These are phyloP conservation scores for Malthinus flaveolus DNA, from an alignment of 2,888 invertebrate genomes.

Conservation along the genomic window DNA sequence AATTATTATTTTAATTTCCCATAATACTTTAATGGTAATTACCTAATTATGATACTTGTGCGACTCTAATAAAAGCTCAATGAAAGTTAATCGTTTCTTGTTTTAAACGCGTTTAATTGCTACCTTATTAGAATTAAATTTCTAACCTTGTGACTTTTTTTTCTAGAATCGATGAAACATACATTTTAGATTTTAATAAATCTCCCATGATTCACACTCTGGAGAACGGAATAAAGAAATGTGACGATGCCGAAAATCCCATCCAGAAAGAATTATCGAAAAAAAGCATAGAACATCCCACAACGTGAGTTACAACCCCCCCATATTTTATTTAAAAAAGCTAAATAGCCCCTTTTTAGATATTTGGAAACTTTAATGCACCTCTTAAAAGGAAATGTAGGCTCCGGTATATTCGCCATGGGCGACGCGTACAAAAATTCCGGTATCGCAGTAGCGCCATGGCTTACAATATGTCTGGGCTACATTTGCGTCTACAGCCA, in stretches of 20 bases:
- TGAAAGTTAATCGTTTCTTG: too few species aligned
- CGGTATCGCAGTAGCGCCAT: slow-evolving; percentile 80
- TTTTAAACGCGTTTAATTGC: too few species aligned
- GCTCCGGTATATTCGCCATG: slow-evolving; percentile 94
- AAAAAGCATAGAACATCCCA: not conserved
- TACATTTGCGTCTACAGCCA: slow-evolving; percentile 89
- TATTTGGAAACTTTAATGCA: slow-evolving; percentile 88
- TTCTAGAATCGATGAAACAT: not conserved
- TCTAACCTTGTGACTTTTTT: not conserved
- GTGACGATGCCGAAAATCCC: not conserved
- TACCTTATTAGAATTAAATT: not conserved
- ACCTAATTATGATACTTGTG: too few species aligned
- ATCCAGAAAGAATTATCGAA: not conserved
- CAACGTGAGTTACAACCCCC: not conserved
- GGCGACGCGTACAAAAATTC: slow-evolving; percentile 93
- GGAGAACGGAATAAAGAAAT: not conserved
- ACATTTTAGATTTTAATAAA: not conserved
- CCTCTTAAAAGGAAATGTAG: slow-evolving; percentile 92
- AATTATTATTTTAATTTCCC: too few species aligned
- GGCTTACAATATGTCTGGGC: slow-evolving; percentile 79
- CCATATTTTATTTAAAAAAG: not conserved
- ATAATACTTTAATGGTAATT: too few species aligned
- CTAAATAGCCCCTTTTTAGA: slow-evolving; percentile 64
- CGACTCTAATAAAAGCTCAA: too few species aligned
- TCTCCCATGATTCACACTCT: not conserved